Evolutionary conservation across 2,797 vertebrate species (phyloP), one percentile per base, ranked within the genome.

Genomic region (Neoniphon sammara): DNA sequence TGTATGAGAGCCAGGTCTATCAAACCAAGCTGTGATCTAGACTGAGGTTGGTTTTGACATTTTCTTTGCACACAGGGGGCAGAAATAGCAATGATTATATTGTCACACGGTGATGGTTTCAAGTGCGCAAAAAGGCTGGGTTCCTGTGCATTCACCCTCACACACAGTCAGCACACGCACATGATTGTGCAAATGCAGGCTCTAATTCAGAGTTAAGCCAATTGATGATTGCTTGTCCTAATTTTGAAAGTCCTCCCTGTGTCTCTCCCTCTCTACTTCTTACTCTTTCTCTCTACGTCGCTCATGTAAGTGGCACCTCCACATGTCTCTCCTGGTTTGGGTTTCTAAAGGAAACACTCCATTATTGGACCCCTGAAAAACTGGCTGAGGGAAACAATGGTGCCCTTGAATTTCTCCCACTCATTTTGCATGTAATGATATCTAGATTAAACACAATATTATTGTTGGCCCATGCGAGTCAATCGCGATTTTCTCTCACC

Each of bases 401-500:
- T 85, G 82, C 86, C 90, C 93, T 93, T 93, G 90, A 92, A 91
- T 90, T 87, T 92, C 70, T 88, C 78, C 84, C 56, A 60, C 87
- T 89, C 85, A 71, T 90, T 91, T 93, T 88, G 88, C 83, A 89
- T 91, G 88, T 86, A 93, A 93, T 88, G 87, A 87, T 92, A 93
- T 93, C 91, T 91, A 93, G 89, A 93, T 94, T 92, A 92, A 93
- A 89, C 77, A 88, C 80, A 93, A 93, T 93, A 93, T 93, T 94
- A 89, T 92, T 93, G 80, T 92, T 93, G 94, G 93, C 87, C 80
- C 80, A 11, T 73, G 73, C 23, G 55, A 84, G 78, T 81, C 77
- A 90, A 89, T 91, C 79, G 75, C 3, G 27, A 84, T 87, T 89
- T 90, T 91, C 84, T 89, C 78, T 87, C 83, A 85, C 81, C 84